Evolutionary conservation across 2,888 invertebrate genomes (phyloP), one percentile per base, ranked within the genome.

Genomic region (Trissolcus brochymenae): DNA sequence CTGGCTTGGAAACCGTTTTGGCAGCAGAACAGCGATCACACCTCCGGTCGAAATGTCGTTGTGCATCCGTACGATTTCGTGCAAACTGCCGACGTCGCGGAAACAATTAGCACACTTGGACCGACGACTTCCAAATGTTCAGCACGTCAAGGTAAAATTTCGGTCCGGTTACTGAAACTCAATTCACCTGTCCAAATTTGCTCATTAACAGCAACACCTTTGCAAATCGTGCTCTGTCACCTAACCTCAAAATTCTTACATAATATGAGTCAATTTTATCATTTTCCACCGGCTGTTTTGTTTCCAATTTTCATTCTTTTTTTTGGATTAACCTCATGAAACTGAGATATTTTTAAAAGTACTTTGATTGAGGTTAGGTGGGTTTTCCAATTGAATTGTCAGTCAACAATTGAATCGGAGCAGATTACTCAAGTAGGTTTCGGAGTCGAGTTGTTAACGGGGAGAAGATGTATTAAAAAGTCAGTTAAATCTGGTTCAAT

Each of bases 21-120:
- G 16, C 14, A 46, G 16, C 9, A 11, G 11, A 57, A 57, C 1
- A 57, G 35, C 6, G 14, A 57, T 6, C 16, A 1, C 1, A 19
- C 17, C 4, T 16, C 19, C 19, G 19, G n/a, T 56, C 13, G 84
- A 87, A 84, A 92, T 92, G 92, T 91, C 92, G 82, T 90, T 91
- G 83, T 92, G 91, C 82, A 89, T 92, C 83, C 91, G 92, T 80
- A 90, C 91, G 50, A 86, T 92, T 79, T 90, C 92, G n/a, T 90
- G 90, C 82, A 92, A 91, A 90, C 88, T 92, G 81, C 87, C 91
- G 79, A 89, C 90, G 65, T 90, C 91, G 25, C 90, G 91, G 88
- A 92, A 87, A 85, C 91, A 91, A 87, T 87, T 91, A 72, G 90
- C 90, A 84, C 91, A 90, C 81, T 86, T 91, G 80, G 87, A 91